Evolutionary conservation across 1,140 invertebrate genomes (phyloP).

Genomic region (Bactericera cockerelli): DNA sequence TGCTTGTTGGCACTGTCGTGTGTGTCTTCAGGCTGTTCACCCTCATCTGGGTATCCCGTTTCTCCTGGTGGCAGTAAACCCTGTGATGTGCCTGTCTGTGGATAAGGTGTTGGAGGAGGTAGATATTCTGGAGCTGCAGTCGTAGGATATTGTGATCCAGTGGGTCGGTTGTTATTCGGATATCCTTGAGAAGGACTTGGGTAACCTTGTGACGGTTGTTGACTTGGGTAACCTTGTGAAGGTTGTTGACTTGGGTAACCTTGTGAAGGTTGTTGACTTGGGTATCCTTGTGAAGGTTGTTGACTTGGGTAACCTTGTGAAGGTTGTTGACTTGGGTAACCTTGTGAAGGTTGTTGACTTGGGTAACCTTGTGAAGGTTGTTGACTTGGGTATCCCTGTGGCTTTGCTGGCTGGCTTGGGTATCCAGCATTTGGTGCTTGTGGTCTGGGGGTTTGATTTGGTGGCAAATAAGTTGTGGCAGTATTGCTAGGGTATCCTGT

Average conservation of each 20-base stretch:
- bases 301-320: not conserved
- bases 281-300: not conserved
- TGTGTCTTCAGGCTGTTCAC: constrained; percentile 9
- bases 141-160: not conserved
- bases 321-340: not conserved
- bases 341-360: constrained; percentile 6
- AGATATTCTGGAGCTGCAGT: constrained; percentile 2
- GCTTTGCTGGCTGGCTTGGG: not conserved
- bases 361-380: constrained; percentile 6
- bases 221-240: not conserved
- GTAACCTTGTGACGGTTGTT: not conserved
- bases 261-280: not conserved
- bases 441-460: not conserved
- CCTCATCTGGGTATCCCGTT: not conserved
- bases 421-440: not conserved
- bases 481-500: not conserved
- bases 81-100: not conserved
- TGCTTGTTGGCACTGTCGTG: not conserved
- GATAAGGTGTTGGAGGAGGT: constrained; percentile 9
- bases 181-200: not conserved
- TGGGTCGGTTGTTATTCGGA: not conserved
- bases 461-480: not conserved
- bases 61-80: constrained; percentile 4
- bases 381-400: constrained; percentile 10
- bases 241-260: not conserved